phyloP scores from a whole-genome alignment of 2,888 invertebrate genomes.

The Scaptomyza parva region DNA sequence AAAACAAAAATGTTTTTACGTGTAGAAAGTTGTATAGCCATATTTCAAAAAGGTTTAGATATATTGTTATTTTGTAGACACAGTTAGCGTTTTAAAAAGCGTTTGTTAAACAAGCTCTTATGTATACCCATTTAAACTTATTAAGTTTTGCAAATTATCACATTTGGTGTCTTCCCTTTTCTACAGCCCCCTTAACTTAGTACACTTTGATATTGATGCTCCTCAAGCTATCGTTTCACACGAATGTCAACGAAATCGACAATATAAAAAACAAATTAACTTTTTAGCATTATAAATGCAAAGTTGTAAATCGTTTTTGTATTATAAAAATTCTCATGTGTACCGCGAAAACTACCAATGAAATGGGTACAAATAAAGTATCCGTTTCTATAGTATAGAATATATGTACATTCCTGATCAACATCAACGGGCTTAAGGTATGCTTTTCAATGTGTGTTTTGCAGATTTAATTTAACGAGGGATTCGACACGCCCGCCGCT shows the following conservation, averaged over 20 bases:
- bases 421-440: too few relatives aligned
- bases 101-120: too few relatives aligned
- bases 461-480: neutral
- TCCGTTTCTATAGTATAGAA: too few relatives aligned
- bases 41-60: neutral
- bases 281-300: slow-evolving; percentile 24
- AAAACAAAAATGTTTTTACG: neutral
- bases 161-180: neutral
- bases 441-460: slow-evolving; percentile 39
- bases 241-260: slow-evolving; percentile 39
- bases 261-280: slow-evolving; percentile 13
- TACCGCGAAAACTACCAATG: too few relatives aligned
- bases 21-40: neutral
- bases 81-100: too few relatives aligned
- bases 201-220: slow-evolving; percentile 26
- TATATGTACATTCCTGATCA: too few relatives aligned
- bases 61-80: neutral
- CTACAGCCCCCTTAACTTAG: neutral
- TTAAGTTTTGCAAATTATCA: neutral
- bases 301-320: slow-evolving; percentile 8
- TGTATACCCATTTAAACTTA: neutral
- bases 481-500: slow-evolving; percentile 19
- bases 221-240: slow-evolving; percentile 50
- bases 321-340: slow-evolving; percentile 40
- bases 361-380: too few relatives aligned